Conservation (phyloP, 2,797 vertebrate species). For the Danio kyathit region DNA sequence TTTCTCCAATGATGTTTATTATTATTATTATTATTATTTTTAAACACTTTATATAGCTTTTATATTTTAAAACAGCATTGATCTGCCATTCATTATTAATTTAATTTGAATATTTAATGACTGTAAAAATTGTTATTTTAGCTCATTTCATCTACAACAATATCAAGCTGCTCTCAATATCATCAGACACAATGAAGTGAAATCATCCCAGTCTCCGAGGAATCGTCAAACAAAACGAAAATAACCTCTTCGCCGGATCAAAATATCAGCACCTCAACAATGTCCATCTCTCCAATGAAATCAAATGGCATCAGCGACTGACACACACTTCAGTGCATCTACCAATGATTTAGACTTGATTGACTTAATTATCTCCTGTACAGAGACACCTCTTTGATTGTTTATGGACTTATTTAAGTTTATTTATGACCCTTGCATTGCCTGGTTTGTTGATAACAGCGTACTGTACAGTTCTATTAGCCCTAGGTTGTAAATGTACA, state of each 20-base stretch:
- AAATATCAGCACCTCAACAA: constrained; percentile 12
- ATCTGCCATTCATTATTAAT: background rate
- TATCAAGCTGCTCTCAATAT: constrained; percentile 44
- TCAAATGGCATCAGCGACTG: constrained; percentile 33
- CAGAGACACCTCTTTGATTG: constrained; percentile 54
- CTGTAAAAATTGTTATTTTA: constrained; percentile 12
- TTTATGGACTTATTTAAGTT: constrained; percentile 49
- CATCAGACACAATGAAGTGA: constrained; percentile 1
- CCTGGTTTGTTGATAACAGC: constrained; percentile 47
- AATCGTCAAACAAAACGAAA: constrained; percentile 73
- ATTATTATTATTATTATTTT: no score
- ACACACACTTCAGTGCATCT: constrained; percentile 21
- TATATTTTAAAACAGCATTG: background rate
- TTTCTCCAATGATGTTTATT: no score
- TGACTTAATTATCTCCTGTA: constrained; percentile 51
- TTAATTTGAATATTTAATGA: no score
- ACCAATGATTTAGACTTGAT: constrained; percentile 40
- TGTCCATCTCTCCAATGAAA: constrained; percentile 33
- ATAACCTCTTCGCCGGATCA: constrained; percentile 56
- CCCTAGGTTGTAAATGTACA: constrained; percentile 46
- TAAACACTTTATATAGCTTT: background rate
- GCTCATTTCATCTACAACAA: constrained; percentile 63
- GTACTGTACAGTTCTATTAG: constrained; percentile 59
- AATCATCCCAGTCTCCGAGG: constrained; percentile 48
- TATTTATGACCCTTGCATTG: constrained; percentile 49